These are phyloP conservation scores for Zeus faber DNA, from an alignment of 2,113 vertebrate genomes.

Conservation along the genomic window DNA sequence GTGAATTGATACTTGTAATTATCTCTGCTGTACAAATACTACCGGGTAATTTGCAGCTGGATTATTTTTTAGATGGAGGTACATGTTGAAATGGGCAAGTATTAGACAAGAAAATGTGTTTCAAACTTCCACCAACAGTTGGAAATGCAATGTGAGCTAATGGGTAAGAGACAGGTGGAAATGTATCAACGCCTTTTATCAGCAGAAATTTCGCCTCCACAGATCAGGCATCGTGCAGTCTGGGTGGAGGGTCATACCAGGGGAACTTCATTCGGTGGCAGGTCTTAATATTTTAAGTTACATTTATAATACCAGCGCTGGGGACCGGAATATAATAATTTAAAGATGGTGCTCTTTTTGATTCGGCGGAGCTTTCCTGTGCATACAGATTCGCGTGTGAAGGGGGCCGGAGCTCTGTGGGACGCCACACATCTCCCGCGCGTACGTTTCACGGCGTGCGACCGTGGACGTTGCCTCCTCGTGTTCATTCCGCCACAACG, in stretches of 20 bases:
- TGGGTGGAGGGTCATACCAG: neutral
- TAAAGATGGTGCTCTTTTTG: neutral
- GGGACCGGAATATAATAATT: neutral
- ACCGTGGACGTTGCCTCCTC: slow-evolving; percentile 50
- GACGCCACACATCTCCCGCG: slow-evolving; percentile 13
- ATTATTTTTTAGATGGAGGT: no score
- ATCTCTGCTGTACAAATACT: no score
- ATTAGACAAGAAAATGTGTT: no score
- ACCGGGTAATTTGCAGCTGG: no score
- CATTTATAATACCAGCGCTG: neutral
- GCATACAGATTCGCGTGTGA: neutral
- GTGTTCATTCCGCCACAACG: slow-evolving; percentile 63
- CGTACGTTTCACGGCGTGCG: slow-evolving; percentile 30
- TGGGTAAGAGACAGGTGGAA: neutral
- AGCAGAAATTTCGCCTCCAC: no score
- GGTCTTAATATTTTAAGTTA: neutral
- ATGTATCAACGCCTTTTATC: neutral
- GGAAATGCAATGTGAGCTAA: neutral
- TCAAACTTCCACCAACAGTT: no score
- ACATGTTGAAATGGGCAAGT: no score
- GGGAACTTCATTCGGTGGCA: neutral
- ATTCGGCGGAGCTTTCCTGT: no score
- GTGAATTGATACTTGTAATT: no score
- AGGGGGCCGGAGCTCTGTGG: neutral
- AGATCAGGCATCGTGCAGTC: neutral